A percentile compares a stretch with the other conserved stretches of the same genome.
These are phyloP conservation scores for Formica exsecta DNA, from an alignment of 1,140 invertebrate species.

Conservation along the genomic window DNA sequence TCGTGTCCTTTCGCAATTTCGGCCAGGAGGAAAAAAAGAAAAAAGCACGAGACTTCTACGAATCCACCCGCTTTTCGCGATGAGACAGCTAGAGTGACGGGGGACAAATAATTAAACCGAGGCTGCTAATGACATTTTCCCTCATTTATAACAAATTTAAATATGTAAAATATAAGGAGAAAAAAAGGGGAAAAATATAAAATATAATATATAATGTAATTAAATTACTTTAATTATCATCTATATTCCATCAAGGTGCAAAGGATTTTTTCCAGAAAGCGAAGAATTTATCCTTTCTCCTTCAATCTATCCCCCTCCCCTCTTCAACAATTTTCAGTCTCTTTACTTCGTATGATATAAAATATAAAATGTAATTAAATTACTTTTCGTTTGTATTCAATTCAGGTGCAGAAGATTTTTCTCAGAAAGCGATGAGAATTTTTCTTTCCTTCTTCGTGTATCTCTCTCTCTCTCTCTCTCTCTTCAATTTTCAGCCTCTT, in stretches of 20 bases:
- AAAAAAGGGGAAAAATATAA: not conserved
- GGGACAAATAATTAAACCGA: slow-evolving; percentile 37
- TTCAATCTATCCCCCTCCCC: no score
- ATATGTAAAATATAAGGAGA: not conserved
- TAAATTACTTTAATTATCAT: no score
- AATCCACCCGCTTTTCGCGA: slow-evolving; percentile 41
- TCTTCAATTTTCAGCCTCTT: not conserved
- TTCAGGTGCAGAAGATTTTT: not conserved
- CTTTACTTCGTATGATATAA: not conserved
- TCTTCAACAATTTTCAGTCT: no score
- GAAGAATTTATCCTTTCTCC: no score
- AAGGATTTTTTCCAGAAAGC: no score
- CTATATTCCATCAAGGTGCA: no score
- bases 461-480: not conserved
- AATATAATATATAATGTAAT: no score
- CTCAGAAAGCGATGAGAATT: not conserved
- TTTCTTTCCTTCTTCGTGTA: not conserved
- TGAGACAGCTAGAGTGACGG: not conserved
- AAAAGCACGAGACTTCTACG: slow-evolving; percentile 21
- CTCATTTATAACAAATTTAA: not conserved
- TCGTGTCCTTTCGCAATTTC: slow-evolving; percentile 57
- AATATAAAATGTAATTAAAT: not conserved
- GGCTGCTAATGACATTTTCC: slow-evolving; percentile 15
- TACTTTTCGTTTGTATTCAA: not conserved
- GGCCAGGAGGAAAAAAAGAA: slow-evolving; percentile 36